Base-by-base conservation (phyloP, 2,888 invertebrate genomes). In the Drosophila neoperkinsi region DNA sequence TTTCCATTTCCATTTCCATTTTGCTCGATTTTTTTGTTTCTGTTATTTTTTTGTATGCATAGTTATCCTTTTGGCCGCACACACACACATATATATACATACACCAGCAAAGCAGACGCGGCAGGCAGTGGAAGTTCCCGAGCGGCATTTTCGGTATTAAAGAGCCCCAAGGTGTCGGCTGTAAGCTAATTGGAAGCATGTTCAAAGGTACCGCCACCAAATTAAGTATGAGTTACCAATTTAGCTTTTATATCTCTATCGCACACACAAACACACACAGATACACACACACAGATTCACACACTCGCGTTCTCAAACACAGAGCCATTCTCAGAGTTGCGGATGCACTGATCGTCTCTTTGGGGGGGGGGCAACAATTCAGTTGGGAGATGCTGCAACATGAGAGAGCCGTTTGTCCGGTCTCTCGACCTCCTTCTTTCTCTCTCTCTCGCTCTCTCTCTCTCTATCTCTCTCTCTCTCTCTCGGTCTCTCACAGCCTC, bases 181-280 rank as follows among this genome's bases (percentile, higher is more conserved):
- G 90, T 92, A 91, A 92, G 93, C 93, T 93, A 93, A 93, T 93
- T 93, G 93, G 93, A 93, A 91, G 93, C 84, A 88, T 88, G 90
- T 92, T 93, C 93, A 93, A 93, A 93, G 92, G 86, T 72, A 88
- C 93, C 93, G 93, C 91, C 92, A 91, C 91, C 92, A 92, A 92
- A 92, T 92, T 91, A 92, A 92, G 91, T 91, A 88, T 91, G 91
- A 91, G 91, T 92, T 92, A 91, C 92, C 92, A 91, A 91, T 92
- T 92, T 92, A 90, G 91, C 87, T 91, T 90, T 91, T 92, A 91
- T 91, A 92, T 91, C 92, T 92, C 91, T 91, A 91, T 91, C 87
- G 81, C 77, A 89, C 81, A 89, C 77, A 65, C 63, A 76, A 36
- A 72, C 65, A 71, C 55, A 76, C 41, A 53, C 3, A 28, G 7